Base-by-base conservation (phyloP, 2,888 invertebrate species). In the Napeogenes inachia region DNA sequence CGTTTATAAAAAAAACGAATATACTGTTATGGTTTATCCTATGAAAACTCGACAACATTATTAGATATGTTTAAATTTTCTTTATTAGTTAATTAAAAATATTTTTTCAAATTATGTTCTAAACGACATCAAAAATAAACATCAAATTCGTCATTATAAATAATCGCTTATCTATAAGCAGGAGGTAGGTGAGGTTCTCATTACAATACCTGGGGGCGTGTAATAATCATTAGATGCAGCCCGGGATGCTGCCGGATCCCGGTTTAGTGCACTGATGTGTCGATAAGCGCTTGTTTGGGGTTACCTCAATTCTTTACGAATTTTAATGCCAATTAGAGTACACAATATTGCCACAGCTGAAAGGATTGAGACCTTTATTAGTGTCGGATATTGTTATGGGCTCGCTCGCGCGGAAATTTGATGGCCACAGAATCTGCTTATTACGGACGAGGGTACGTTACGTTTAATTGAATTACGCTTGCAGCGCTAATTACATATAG, bases 251-350 rank as follows among this genome's bases (percentile, higher is more conserved):
- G 71, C 70, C 67, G 56, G 62, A 57, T 68, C 65, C 68, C 66
- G 72, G 76, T 68, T 77, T 74, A 76, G 76, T 70, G 69, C 78
- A 82, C 75, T 79, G 85, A 85, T 85, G 87, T 84, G 87, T 69
- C 73, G 86, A 84, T 87, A 87, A 87, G 84, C 87, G 79, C 79
- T 81, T 83, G 81, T 87, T 85, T 84, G 84, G 84, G 81, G 85
- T 77, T 79, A 84, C 87, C 86, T 81, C 84, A 82, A 77, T 86
- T 87, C 84, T 85, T 85, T 85, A 78, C 76, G 72, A 78, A 77
- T 84, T 82, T 84, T 84, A 84, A 85, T 88, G 87, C 89, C 88
- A 90, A 90, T 90, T 90, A 90, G 82, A 81, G 77, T 77, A 82
- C 81, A 85, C 87, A 88, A 85, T 87, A 85, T 86, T 84, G 76